Base-by-base conservation (phyloP, 2,797 vertebrate genomes). In the Hylomyscus alleni region DNA sequence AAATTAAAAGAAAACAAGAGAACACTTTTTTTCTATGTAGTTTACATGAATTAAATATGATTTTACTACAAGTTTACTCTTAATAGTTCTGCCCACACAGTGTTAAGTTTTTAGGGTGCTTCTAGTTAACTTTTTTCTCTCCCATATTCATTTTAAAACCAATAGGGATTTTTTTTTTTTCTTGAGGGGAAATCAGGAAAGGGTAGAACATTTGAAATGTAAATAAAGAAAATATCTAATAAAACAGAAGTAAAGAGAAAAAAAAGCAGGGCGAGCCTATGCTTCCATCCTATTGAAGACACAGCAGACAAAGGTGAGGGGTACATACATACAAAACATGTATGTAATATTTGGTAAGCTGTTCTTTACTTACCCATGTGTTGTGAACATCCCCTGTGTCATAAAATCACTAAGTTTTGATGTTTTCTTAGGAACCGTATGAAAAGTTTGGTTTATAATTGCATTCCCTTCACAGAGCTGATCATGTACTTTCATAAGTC, bases 401-500 rank as follows among this genome's bases (percentile, higher is more conserved):
- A 83, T 89, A 58, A 81, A 76, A 81, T 81, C 40, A 67, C 22
- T 58, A n/a, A 50, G 2, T 76, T 95, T 81, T 96, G 82, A 86
- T 94, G 67, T 72, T 67, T 95, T 89, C 47, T 89, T 65, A 29
- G 9, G 86, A 72, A 93, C 73, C 81, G 69, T 76, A 76, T 88
- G 29, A 47, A 84, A 81, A 80, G 67, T 93, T 92, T 84, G 52
- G 26, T n/a, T 92, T 37, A 2, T 89, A 50, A 92, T 93, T 65
- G 22, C 52, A 78, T 69, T 94, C 90, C 54, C 44, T 88, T 82
- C 58, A 88, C 94, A 89, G 17, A 84, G 37, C 92, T 97, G 67
- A n/a, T 7, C 81, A 15, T 91, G 22, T 84, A 77, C 95, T 96
- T 92, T 95, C 24, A 86, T 94, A 94, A 83, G 81, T 44, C 17